Conservation (phyloP, 2,888 invertebrate genomes). For the Meteorus colon region DNA sequence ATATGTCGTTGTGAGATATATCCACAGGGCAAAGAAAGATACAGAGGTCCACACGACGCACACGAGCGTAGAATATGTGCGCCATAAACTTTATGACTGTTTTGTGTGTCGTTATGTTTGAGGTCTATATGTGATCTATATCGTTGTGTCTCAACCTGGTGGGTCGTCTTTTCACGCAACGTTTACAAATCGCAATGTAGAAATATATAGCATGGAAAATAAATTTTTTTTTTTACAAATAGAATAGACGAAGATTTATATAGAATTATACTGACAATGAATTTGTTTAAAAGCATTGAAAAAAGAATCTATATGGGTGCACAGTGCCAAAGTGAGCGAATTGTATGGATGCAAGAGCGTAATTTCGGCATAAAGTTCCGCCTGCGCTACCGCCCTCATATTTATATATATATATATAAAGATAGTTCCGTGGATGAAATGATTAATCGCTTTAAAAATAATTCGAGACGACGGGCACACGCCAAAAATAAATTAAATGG, state of each 20-base stretch:
- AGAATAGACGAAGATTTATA: neutral
- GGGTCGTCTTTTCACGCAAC: constrained; percentile 45
- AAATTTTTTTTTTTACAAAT: neutral
- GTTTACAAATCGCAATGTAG: constrained; percentile 48
- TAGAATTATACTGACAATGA: neutral
- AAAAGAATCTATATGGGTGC: constrained; percentile 27
- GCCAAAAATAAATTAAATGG: constrained; percentile 51
- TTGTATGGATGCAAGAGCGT: constrained; percentile 35
- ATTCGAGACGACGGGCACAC: constrained; percentile 46
- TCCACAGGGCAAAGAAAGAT: constrained; percentile 17
- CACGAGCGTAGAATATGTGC: constrained; percentile 41
- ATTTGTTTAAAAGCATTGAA: constrained; percentile 13
- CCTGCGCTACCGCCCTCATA: constrained; percentile 7
- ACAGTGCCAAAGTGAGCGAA: constrained; percentile 10
- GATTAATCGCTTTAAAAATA: constrained; percentile 55
- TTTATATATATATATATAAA: constrained; percentile 9
- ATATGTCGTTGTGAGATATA: constrained; percentile 2
- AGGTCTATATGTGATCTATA: constrained; percentile 4
- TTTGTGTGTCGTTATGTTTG: constrained; percentile 40
- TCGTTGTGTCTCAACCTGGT: constrained; percentile 9
- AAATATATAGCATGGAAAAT: neutral
- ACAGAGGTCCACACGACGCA: neutral
- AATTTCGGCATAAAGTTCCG: constrained; percentile 47
- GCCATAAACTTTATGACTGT: constrained; percentile 55
- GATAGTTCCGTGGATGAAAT: constrained; percentile 38